A percentile compares a stretch with the other conserved stretches of the same genome.
These are phyloP conservation scores for Drosophila pandora DNA, from an alignment of 1,140 invertebrate species.

Conservation along the genomic window DNA sequence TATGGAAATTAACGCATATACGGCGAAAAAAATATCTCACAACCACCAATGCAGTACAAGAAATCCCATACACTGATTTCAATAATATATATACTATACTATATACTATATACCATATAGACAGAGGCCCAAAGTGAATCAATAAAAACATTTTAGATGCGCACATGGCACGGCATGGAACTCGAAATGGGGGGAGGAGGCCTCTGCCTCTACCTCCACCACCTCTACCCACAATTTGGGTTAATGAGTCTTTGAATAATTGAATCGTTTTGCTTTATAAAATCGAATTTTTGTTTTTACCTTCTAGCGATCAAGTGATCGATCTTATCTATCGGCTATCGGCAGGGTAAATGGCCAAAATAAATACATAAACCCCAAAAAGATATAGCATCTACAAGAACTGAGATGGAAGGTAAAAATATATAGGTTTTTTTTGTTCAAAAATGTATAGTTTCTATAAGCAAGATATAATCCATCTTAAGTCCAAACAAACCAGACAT, in stretches of 20 bases:
- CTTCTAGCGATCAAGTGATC: conserved; percentile 6
- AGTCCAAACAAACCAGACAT: conserved; percentile 6
- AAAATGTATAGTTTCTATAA: neutral
- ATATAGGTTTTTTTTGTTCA: neutral
- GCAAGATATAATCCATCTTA: neutral
- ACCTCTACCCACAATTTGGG: conserved; percentile 47
- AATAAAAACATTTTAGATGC: conserved; percentile 48
- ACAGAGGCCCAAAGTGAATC: conserved; percentile 30
- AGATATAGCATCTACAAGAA: conserved; percentile 9
- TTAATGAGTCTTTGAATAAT: conserved; percentile 65
- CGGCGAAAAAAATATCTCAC: conserved; percentile 37
- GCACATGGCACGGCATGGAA: conserved; percentile 42
- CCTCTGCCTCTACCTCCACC: neutral
- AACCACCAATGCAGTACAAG: conserved; percentile 13
- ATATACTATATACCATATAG: conserved; percentile 13
- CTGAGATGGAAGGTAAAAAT: neutral
- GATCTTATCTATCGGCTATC: conserved; percentile 11
- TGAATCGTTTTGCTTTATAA: conserved; percentile 20
- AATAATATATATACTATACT: conserved; percentile 5
- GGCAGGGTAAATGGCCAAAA: conserved; percentile 13
- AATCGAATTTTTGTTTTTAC: neutral
- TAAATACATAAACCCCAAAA: conserved; percentile 11
- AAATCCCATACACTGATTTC: conserved; percentile 1
- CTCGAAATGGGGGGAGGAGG: neutral
- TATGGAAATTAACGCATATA: conserved; percentile 73